These are phyloP conservation scores for Lycorma delicatula DNA, from an alignment of 1,140 invertebrate genomes.

Conservation along the genomic window DNA sequence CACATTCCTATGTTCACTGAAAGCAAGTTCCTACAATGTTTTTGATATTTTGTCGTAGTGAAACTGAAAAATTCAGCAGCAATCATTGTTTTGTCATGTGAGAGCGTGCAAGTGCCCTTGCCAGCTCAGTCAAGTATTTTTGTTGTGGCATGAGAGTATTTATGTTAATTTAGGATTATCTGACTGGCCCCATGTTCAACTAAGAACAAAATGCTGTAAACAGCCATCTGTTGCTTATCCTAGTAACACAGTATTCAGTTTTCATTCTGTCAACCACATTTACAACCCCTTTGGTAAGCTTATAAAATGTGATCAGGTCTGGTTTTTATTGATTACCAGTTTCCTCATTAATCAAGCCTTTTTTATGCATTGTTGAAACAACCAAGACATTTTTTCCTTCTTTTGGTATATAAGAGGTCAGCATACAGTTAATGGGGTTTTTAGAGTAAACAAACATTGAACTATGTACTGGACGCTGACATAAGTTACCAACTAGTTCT, in stretches of 20 bases:
- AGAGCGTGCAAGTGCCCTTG: too few relatives aligned
- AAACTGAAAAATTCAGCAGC: too few relatives aligned
- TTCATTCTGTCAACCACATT: constrained; percentile 36
- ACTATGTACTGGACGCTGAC: neutral
- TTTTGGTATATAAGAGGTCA: constrained; percentile 28
- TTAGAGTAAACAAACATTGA: neutral
- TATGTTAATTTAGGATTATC: too few relatives aligned
- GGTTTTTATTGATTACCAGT: constrained; percentile 12
- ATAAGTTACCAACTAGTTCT: constrained; percentile 9
- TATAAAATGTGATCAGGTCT: constrained; percentile 29
- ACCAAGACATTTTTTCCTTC: constrained; percentile 3
- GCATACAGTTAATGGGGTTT: neutral
- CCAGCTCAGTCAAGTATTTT: too few relatives aligned
- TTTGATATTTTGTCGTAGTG: too few relatives aligned
- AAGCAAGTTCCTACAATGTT: too few relatives aligned
- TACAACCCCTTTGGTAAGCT: constrained; percentile 38
- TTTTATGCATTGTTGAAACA: neutral
- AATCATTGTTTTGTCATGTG: too few relatives aligned
- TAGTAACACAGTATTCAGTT: constrained; percentile 29
- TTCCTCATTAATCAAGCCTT: neutral
- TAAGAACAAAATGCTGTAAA: constrained; percentile 34
- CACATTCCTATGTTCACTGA: too few relatives aligned
- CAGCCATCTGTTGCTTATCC: constrained; percentile 37
- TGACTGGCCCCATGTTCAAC: constrained; percentile 34
- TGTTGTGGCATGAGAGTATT: too few relatives aligned